Conservation (phyloP, 2,888 invertebrate genomes). For the Cataglyphis livida region DNA sequence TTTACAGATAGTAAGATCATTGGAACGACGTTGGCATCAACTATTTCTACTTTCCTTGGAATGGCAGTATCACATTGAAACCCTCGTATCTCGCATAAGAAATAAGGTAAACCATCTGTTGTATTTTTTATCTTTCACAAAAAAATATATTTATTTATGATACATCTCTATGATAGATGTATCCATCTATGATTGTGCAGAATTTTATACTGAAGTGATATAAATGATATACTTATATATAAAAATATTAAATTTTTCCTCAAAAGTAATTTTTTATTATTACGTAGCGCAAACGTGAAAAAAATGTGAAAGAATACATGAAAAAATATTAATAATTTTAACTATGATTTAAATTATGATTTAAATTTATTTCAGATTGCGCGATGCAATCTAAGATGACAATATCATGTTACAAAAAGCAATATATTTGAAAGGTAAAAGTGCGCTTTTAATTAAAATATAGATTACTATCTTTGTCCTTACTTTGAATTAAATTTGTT, state of each 20-base stretch:
- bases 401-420: background rate
- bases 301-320: background rate
- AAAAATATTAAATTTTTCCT: background rate
- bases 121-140: background rate
- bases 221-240: slow-evolving; percentile 2
- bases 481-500: background rate
- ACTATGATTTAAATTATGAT: background rate
- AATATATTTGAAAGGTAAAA: background rate
- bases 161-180: no score
- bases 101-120: slow-evolving; percentile 86
- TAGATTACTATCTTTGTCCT: background rate
- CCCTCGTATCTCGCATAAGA: slow-evolving; percentile 90
- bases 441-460: background rate
- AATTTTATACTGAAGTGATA: background rate
- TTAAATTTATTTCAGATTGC: background rate
- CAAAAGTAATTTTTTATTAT: background rate
- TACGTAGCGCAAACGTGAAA: background rate
- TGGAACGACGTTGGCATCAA: slow-evolving; percentile 96
- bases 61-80: slow-evolving; percentile 96
- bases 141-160: background rate
- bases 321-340: background rate
- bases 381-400: background rate
- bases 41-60: slow-evolving; percentile 95
- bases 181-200: background rate
- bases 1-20: slow-evolving; percentile 89